Evolutionary conservation across 1,140 invertebrate species (phyloP).

Genomic region (Drosophila micromelanica): DNA sequence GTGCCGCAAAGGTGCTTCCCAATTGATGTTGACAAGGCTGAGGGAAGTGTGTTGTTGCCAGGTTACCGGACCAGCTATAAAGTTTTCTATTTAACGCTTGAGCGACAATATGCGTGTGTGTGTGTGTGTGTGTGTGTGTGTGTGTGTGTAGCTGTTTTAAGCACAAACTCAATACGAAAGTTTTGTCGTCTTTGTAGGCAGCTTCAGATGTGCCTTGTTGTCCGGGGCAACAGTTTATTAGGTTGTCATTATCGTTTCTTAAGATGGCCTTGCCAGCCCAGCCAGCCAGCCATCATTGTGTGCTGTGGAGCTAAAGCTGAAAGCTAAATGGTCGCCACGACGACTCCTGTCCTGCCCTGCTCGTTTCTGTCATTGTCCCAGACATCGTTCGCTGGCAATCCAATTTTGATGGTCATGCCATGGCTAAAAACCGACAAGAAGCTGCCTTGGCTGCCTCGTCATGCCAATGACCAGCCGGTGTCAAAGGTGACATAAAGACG

Average conservation of each 20-base stretch:
- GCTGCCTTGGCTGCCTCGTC: constrained; percentile 18
- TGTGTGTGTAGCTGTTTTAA: constrained; percentile 52
- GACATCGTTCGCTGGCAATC: constrained; percentile 20
- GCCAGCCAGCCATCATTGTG: constrained; percentile 56
- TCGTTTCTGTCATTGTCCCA: constrained; percentile 14
- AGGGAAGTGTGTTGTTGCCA: constrained; percentile 54
- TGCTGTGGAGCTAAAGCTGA: not conserved
- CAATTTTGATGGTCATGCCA: constrained; percentile 24
- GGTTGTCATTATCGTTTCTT: constrained; percentile 76
- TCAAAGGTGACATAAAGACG: constrained; percentile 58
- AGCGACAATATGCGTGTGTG: constrained; percentile 41
- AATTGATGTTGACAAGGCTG: constrained; percentile 21
- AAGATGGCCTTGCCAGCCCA: constrained; percentile 59
- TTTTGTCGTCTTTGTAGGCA: constrained; percentile 32
- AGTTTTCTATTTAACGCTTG: constrained; percentile 81
- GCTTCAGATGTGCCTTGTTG: constrained; percentile 28
- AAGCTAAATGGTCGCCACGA: constrained; percentile 59
- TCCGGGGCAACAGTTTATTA: constrained; percentile 78
- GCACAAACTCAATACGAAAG: constrained; percentile 68
- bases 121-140: constrained; percentile 7
- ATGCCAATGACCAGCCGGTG: constrained; percentile 45
- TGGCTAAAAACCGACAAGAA: not conserved
- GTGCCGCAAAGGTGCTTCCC: constrained; percentile 32
- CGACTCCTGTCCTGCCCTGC: constrained; percentile 57
- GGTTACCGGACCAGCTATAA: constrained; percentile 54